Conservation (phyloP, 2,888 invertebrate genomes). For the Rhaphigaster nebulosa region DNA sequence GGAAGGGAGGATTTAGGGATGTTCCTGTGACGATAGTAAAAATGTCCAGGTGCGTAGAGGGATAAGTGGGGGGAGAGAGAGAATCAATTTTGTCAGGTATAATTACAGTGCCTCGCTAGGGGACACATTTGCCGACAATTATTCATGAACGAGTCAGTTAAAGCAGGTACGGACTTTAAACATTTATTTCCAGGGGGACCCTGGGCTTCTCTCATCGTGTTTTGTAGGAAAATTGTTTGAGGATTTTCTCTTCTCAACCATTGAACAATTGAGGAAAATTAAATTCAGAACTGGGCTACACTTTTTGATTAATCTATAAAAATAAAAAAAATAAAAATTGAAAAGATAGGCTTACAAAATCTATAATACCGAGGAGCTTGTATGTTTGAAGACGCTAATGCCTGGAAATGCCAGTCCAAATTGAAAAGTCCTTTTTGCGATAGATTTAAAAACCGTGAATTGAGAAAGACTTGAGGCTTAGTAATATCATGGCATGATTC, state of each 20-base stretch:
- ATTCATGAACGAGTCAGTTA: slow-evolving; percentile 39
- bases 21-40: not conserved
- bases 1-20: not conserved
- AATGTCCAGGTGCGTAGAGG: not conserved
- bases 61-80: not conserved
- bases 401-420: no score
- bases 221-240: not conserved
- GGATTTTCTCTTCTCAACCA: not conserved
- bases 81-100: slow-evolving; percentile 49
- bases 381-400: no score
- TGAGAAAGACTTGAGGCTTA: no score
- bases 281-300: not conserved
- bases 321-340: no score
- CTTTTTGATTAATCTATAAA: no score
- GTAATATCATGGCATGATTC: no score
- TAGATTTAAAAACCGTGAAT: no score
- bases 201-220: not conserved
- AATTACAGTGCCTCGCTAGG: not conserved
- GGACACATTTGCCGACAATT: slow-evolving; percentile 26
- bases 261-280: not conserved
- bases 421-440: no score
- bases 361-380: no score
- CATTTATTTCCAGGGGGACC: slow-evolving; percentile 9
- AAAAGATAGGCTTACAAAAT: no score
- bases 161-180: not conserved